Conservation (phyloP, 2,888 invertebrate species). For the Platerodrilus igneus region DNA sequence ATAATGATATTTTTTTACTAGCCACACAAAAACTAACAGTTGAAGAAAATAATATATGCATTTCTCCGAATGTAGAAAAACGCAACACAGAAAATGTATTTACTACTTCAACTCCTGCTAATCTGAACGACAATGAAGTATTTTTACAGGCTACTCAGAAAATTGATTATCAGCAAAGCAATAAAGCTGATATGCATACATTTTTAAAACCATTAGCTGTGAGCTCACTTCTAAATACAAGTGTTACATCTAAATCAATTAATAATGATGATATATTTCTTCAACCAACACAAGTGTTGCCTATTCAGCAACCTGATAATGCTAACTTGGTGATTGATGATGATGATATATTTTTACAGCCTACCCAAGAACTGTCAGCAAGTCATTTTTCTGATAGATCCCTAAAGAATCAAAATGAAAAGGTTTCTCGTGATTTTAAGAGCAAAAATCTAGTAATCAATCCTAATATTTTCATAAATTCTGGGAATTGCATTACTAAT, state of each 20-base stretch:
- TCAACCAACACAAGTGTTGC: slow-evolving; percentile 16
- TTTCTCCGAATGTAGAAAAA: too few relatives aligned
- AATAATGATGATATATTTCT: slow-evolving; percentile 16
- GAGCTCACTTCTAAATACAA: neutral
- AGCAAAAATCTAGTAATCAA: too few relatives aligned
- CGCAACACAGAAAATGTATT: neutral
- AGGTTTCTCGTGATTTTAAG: too few relatives aligned
- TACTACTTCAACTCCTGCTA: neutral
- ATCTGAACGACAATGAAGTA: slow-evolving; percentile 19
- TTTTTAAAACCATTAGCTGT: slow-evolving; percentile 15
- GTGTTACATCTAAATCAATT: too few relatives aligned
- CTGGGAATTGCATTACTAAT: too few relatives aligned
- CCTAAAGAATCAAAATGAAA: too few relatives aligned
- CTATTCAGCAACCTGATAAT: neutral
- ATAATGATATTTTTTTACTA: neutral
- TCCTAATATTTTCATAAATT: too few relatives aligned
- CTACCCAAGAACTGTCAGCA: slow-evolving; percentile 6
- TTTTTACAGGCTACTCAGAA: slow-evolving; percentile 27
- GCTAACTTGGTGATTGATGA: neutral
- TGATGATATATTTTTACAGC: slow-evolving; percentile 11
- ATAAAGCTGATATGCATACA: slow-evolving; percentile 12
- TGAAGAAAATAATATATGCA: neutral
- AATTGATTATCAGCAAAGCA: slow-evolving; percentile 9
- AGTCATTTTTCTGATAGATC: too few relatives aligned
- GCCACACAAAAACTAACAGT: neutral